Evolutionary conservation across 1,140 invertebrate species (phyloP).

Genomic region (Contarinia nasturtii): DNA sequence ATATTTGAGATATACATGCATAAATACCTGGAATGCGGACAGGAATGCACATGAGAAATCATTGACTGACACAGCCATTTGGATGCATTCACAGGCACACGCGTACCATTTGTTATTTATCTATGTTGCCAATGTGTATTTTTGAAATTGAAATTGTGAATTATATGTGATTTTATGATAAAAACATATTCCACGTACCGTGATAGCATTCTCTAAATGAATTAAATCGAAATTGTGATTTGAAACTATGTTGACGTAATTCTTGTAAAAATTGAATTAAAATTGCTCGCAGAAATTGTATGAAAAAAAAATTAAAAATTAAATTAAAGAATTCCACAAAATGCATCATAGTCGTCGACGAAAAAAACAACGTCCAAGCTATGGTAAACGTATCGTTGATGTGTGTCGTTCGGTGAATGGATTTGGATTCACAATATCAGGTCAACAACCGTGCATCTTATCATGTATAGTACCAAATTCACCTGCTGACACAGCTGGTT

Average conservation of each 20-base stretch:
- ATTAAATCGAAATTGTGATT: too few species aligned
- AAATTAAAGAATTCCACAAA: not conserved
- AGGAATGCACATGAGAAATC: too few species aligned
- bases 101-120: too few species aligned
- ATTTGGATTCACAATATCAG: slow-evolving; percentile 86
- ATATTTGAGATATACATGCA: too few species aligned
- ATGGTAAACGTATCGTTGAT: slow-evolving; percentile 59
- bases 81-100: too few species aligned
- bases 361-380: slow-evolving; percentile 25
- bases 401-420: slow-evolving; percentile 65
- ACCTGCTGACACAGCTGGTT: slow-evolving; percentile 64
- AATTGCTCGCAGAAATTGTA: not conserved
- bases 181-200: too few species aligned
- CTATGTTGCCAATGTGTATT: too few species aligned
- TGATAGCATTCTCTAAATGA: too few species aligned
- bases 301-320: not conserved
- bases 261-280: not conserved
- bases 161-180: too few species aligned
- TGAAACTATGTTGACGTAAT: not conserved
- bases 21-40: too few species aligned
- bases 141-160: too few species aligned
- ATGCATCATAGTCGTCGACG: slow-evolving; percentile 8
- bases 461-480: slow-evolving; percentile 72
- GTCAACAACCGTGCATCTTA: slow-evolving; percentile 75
- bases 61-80: too few species aligned